Base-by-base conservation (phyloP, 2,113 vertebrate genomes). In the Pluvianellus socialis region DNA sequence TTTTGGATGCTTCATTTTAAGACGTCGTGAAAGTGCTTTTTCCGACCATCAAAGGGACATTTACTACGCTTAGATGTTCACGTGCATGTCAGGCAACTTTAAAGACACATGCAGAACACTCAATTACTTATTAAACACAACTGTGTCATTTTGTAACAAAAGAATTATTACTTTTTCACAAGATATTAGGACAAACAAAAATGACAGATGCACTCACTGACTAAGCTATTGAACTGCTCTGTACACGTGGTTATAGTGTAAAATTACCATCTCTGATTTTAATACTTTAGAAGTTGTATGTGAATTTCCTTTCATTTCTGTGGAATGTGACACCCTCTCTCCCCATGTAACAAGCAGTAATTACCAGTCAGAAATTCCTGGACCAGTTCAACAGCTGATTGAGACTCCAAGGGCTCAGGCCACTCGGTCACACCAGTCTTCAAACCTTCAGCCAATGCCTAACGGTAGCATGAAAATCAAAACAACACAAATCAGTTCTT, bases 401-500 rank as follows among this genome's bases (percentile, higher is more conserved):
- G 98, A 68, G 95, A 94, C 93, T 99, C 98, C 38, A 98, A 66
- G 3, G 98, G 98, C 72, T 99, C 99, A 40, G 98, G 98, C 99
- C 99, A 99, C 72, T 99, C 98, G 1, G 98, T 99, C 91, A 98
- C 97, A 80, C 98, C 99, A 2, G 95, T 99, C 96, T 98, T 99
- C 97, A 99, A 97, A 86, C 98, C 98, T 92, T 98, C 98, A 38
- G 98, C 98, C 93, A 99, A 98, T 96, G 97, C 98, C 99, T 99
- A 89, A 55, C 12, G 65, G 90, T 24, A 88, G 88, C 40, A 70
- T 40, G 62, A 96, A 76, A 65, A 79, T 40, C 23, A 42, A 30
- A 66, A 26, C 66, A 86, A 13, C 58, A 94, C 26, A 30, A 32
- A 66, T 81, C 50, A 92, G 67, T 3, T 79, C 28, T 65, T 52